Evolutionary conservation across 2,888 invertebrate genomes (phyloP), one percentile per base, ranked within the genome.

Genomic region (Platycheirus rosarum): DNA sequence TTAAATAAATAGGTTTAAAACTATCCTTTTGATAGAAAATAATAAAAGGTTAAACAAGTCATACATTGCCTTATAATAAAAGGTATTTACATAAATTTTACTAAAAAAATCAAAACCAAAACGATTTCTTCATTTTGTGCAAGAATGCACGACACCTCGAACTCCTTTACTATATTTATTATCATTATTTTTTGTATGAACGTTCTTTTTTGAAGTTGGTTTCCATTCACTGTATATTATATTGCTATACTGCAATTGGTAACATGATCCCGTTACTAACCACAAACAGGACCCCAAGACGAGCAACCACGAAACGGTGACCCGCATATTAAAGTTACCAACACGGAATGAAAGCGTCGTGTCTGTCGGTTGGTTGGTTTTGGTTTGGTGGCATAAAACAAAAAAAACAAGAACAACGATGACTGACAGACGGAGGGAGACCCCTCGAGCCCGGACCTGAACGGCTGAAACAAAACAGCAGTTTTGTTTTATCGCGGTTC

Each of bases 261-360:
- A 80, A 80, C 51, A 70, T 60, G 70, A 80, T 80, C 32, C 70
- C 76, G 75, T 66, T 70, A 60, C 49, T 49, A 78, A 55, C 65
- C 40, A 40, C 57, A 51, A 53, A 60, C 65, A 26, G 55, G 60
- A 32, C 44, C 42, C 60, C 42, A 9, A 60, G 44, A 18, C 20
- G 20, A 2, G 20, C 16, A 53, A 29, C 44, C n/a, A 44, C 46
- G 9, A 32, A n/a, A 51, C 14, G 37, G 29, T 60, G 60, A 60
- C 60, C 60, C 60, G 60, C 60, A 60, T 60, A 60, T 60, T 44
- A 60, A 60, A 60, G 29, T 18, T 26, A 11, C 14, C 9, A 42
- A 60, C 42, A 60, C 11, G 40, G 7, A 57, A 57, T 57, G 57
- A 57, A 57, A 57, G 57, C 8, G 29, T 32, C 29, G 29, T 18